Evolutionary conservation across 2,113 vertebrate genomes (phyloP), one percentile per base, ranked within the genome.

Genomic region (Eidolon helvum): DNA sequence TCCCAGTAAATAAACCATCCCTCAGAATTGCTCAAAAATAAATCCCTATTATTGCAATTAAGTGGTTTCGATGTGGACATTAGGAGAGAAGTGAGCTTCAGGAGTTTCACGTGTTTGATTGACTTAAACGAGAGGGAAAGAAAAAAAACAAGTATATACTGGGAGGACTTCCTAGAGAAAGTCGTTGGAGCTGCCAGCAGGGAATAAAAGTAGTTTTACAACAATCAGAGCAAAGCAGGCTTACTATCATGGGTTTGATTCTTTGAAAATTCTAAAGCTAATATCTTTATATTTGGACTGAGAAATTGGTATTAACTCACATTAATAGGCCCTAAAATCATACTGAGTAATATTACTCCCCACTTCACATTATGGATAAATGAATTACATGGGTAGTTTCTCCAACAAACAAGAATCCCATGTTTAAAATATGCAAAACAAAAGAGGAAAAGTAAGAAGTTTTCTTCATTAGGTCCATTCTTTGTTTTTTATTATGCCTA

Each of bases 1-100:
- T 91, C 16, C 90, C 82, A 80, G 50, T 69, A 85, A 84, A 91
- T 97, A 88, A 96, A 93, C 33, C 63, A 85, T 40, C 77, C 38
- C 26, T 90, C 86, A 10, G 94, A 68, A 89, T 10, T 97, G 91
- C 82, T 5, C 24, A 30, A 21, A 95, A 89, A 16, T 65, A 94
- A 94, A 85, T 89, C n/a, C n/a, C 87, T 87, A 90, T 85, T 77
- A 77, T 21, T 84, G n/a, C 55, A 11, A 96, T 93, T 97, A 97
- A 88, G 5, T 30, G 84, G 30, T 63, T 22, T 87, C 11, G 84
- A 66, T 33, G 12, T 80, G 48, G 92, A 96, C 91, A 85, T 48
- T 19, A 61, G 0, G 14, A 10, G 3, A 0, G 53, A 0, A 9
- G 10, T 7, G 91, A 90, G 43, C 15, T 43, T 87, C 55, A 14